phyloP scores from a whole-genome alignment of 2,797 vertebrate genomes.

The Pygocentrus nattereri region DNA sequence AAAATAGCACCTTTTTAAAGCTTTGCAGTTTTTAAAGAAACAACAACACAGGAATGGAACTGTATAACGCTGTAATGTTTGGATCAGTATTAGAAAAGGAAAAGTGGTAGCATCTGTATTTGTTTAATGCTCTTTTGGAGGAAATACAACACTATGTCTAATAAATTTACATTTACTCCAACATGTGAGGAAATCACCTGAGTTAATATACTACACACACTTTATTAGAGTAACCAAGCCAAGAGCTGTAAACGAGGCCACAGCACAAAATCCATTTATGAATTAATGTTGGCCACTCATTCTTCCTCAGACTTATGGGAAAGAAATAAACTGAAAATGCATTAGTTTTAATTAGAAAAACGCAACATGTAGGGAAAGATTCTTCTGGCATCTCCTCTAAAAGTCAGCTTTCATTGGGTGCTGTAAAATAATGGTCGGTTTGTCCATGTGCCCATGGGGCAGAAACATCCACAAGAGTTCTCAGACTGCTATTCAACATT shows the following conservation, averaged over 20 bases:
- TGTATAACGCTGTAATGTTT: no score
- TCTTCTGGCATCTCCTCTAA: slow-evolving; percentile 61
- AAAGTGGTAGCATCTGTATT: slow-evolving; percentile 29
- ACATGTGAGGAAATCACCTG: slow-evolving; percentile 71
- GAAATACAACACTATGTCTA: slow-evolving; percentile 55
- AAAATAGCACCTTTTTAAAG: no score
- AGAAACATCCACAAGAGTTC: slow-evolving; percentile 21
- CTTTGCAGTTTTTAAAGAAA: no score
- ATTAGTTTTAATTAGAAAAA: slow-evolving; percentile 75
- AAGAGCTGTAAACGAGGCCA: slow-evolving; percentile 73
- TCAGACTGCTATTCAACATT: slow-evolving; percentile 33
- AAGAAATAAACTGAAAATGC: slow-evolving; percentile 78
- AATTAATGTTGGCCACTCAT: slow-evolving; percentile 78
- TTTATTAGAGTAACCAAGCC: slow-evolving; percentile 62
- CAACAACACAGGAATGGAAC: no score
- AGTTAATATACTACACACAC: slow-evolving; percentile 67
- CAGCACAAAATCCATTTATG: slow-evolving; percentile 73
- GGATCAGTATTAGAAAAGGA: background rate
- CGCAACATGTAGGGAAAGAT: slow-evolving; percentile 44
- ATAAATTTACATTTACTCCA: slow-evolving; percentile 69
- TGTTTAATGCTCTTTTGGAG: slow-evolving; percentile 37
- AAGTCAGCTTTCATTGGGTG: slow-evolving; percentile 72
- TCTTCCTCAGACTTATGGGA: slow-evolving; percentile 69
- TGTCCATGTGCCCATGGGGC: slow-evolving; percentile 13
- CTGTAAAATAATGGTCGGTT: slow-evolving; percentile 33